Evolutionary conservation across 2,888 invertebrate species (phyloP), one percentile per base, ranked within the genome.

Genomic region (Gisinianus flammeolus): DNA sequence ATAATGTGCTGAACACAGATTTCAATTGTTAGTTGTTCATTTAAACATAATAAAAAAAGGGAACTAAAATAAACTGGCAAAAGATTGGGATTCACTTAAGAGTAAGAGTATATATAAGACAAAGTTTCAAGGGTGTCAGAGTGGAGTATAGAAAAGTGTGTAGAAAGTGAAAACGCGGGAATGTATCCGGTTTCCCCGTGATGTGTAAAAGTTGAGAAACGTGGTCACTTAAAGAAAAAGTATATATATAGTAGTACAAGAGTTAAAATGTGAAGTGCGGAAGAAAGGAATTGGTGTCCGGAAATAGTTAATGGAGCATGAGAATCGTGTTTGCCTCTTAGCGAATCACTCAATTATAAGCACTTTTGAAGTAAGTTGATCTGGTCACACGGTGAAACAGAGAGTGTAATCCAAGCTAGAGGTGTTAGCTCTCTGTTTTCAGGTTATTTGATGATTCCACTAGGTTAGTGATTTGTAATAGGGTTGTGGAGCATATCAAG

Each of bases 261-360:
- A 73, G 44, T 0, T 56, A 62, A 30, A 54, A 52, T 5, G 19
- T 26, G 66, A 19, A 58, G 30, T 28, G 16, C 3, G 26, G 35
- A 67, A 71, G 67, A 66, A 74, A 74, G 74, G 44, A 67, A 35
- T 52, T 66, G 66, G 74, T 74, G 74, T 74, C 74, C 77, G 77
- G 77, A 77, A 77, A 62, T 77, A 64, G 70, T 77, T 77, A 77
- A 77, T 77, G 77, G 77, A 69, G 77, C 77, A 77, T 77, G 77
- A 77, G 77, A 77, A 77, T 77, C 74, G 74, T 74, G 74, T 74
- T 74, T 74, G 74, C 74, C 74, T 74, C 74, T 74, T 74, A 74
- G 74, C 64, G 74, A 74, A 74, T 74, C 74, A 74, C 74, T 74
- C 74, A 74, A 64, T 74, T 74, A 74, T 74, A 74, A 74, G 74